Evolutionary conservation across 2,113 vertebrate genomes (phyloP).

Genomic region (Oncorhynchus gorbuscha): DNA sequence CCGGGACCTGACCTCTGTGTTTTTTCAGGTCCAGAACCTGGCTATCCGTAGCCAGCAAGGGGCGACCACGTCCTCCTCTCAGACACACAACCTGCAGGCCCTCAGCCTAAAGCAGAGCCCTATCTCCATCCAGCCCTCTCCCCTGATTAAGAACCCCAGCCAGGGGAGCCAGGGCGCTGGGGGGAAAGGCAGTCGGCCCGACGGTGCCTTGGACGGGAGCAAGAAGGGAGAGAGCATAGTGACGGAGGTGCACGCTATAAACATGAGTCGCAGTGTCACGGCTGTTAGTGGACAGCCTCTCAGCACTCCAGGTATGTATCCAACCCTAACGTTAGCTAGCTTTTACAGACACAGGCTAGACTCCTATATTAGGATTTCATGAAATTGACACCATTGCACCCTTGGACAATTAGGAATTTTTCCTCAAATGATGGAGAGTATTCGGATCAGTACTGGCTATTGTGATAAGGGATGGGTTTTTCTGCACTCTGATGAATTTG

Average conservation of each 20-base stretch:
- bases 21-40: constrained; percentile 82
- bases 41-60: constrained; percentile 83
- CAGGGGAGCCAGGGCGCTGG: constrained; percentile 59
- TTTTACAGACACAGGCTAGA: background rate
- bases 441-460: too few species aligned
- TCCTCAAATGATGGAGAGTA: too few species aligned
- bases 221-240: constrained; percentile 78
- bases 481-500: too few species aligned
- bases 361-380: too few species aligned
- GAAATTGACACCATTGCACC: too few species aligned
- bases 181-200: constrained; percentile 46
- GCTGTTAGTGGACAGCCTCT: constrained; percentile 77
- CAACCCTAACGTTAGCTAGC: background rate
- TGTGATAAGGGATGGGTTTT: too few species aligned
- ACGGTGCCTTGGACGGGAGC: constrained; percentile 63
- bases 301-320: constrained; percentile 81
- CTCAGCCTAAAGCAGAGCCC: constrained; percentile 83
- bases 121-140: constrained; percentile 70
- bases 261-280: constrained; percentile 74
- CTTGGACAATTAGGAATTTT: too few species aligned
- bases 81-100: constrained; percentile 78
- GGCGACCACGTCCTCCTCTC: constrained; percentile 68
- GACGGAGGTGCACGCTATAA: constrained; percentile 76
- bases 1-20: background rate
- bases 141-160: constrained; percentile 74